Base-by-base conservation (phyloP, 1,140 invertebrate genomes). In the Drosophila sproati region DNA sequence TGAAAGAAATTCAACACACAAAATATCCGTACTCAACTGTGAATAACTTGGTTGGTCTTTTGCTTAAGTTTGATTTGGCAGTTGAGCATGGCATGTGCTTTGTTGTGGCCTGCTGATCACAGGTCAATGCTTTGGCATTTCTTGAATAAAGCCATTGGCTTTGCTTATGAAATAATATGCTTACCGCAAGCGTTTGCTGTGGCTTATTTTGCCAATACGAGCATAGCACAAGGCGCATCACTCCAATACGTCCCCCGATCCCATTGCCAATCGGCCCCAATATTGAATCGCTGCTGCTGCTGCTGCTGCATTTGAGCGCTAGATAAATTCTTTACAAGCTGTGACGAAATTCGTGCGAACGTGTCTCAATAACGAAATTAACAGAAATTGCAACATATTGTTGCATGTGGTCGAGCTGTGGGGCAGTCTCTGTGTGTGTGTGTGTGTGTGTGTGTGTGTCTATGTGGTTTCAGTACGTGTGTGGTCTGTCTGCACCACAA, bases 321-420 rank as follows among this genome's bases (percentile, higher is more conserved):
- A 43, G 29, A 48, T 60, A 51, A 82, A 79, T 70, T 66, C 72
- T 63, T 70, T 63, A 60, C 82, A 86, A 86, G 77, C 78, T 87
- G 82, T 82, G 59, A 62, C 83, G 70, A 69, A 87, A 69, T 82
- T 87, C 67, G 77, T 80, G 73, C 73, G 77, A 88, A 87, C 83
- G 83, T 87, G 83, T 88, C 79, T 82, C 83, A 82, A 87, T 87
- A 87, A 87, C 83, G 79, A 87, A 88, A 87, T 87, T 87, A 87
- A 87, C 83, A 87, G 83, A 88, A 87, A 88, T 88, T 87, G 80
- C 83, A 87, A 80, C 83, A 88, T 87, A 87, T 87, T 87, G 83
- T 72, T 52, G 48, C 48, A 32, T 50, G 35, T 31, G 64, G 39
- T 8, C 12, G 39, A 64, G 48, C 60, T 34, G 3, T n/a, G n/a